Evolutionary conservation across 2,113 vertebrate genomes (phyloP), one percentile per base, ranked within the genome.

Genomic region (Megaleporinus macrocephalus): DNA sequence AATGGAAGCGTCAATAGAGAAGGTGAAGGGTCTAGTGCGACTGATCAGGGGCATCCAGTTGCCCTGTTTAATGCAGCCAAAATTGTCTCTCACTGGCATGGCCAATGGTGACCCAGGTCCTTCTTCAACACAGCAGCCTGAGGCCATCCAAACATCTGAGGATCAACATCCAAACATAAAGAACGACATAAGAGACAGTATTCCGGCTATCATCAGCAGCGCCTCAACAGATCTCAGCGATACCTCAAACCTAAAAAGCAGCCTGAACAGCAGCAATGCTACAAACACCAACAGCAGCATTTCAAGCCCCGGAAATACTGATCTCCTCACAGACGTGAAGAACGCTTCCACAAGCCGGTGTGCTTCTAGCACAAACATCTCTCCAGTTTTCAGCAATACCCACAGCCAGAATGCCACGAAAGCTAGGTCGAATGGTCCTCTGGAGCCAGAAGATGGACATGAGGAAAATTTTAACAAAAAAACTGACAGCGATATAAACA

Each of bases 1-100:
- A 89, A 97, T 97, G 96, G 95, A 96, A 90, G 92, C 93, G 86
- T 96, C 96, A 53, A 91, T 97, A 93, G 96, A 96, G 89, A 97
- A 96, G 90, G 95, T 96, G 85, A 96, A 96, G 85, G 94, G 94
- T 87, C 92, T 97, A 91, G 95, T 97, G 79, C 94, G 92, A 84
- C 95, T 97, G 91, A 96, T 97, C 90, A 94, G 95, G 72, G 95
- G 95, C 91, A 95, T 96, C 74, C 94, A 95, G 89, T 92, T 96
- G 90, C 94, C 93, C 88, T 94, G 92, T 90, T 90, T 95, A 72
- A 92, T 93, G 83, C 94, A 95, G 47, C 29, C 53, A 62, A 30
- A 73, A 53, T 41, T 72, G 4, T 24, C 55, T 47, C 73, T 73
- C 6, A 51, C 91, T 88, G 91, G 91, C 89, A 83, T 95, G 85